These are phyloP conservation scores for Isaurus tuberculatus DNA, from an alignment of 92 coral and sea anemone species.

Conservation along the genomic window DNA sequence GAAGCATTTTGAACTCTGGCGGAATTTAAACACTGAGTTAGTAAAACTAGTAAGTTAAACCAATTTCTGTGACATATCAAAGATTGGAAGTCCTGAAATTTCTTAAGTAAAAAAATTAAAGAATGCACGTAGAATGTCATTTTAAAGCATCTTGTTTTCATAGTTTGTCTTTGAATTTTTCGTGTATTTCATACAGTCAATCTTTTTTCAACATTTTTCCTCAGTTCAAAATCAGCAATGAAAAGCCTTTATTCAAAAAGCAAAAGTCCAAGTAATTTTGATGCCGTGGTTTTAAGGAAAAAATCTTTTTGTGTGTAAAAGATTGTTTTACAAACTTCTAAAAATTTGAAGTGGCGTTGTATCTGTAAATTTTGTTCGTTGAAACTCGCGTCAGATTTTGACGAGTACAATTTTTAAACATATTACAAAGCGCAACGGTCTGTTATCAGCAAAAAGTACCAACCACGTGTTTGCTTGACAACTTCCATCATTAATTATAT, in stretches of 20 bases:
- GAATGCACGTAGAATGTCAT: no score
- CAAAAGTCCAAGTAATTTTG: neutral
- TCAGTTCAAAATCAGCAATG: neutral
- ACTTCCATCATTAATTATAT: neutral
- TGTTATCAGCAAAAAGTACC: neutral
- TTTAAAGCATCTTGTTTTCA: no score
- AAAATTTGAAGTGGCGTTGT: neutral
- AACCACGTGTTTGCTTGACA: neutral
- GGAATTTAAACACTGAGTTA: neutral
- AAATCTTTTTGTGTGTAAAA: no score
- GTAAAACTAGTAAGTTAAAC: no score
- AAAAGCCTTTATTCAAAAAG: neutral
- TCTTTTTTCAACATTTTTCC: no score
- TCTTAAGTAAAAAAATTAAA: no score
- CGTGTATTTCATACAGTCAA: no score
- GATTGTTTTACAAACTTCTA: no score
- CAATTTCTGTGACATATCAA: no score
- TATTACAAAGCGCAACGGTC: neutral
- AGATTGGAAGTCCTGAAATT: no score
- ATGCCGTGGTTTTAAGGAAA: no score
- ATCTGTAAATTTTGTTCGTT: neutral
- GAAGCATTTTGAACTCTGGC: constrained; percentile 25
- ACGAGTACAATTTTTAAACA: neutral
- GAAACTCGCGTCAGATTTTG: constrained; percentile 2
- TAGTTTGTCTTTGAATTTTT: no score